Conservation (phyloP, 2,113 vertebrate species). For the Ceuthmochares aereus region DNA sequence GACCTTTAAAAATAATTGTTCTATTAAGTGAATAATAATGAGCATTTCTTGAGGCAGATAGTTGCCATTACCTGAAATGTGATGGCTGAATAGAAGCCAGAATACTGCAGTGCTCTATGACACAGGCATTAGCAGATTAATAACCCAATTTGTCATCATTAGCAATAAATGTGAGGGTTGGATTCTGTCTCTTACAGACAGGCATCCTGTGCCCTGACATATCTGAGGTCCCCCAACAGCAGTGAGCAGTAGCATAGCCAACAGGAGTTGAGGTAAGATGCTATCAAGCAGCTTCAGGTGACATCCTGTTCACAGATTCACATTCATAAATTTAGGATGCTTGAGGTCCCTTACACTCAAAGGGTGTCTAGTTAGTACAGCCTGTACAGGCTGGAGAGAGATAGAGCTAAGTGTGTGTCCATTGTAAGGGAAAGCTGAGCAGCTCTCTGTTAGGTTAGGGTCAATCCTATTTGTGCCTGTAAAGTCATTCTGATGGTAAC, state of each 20-base stretch:
- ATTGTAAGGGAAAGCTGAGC: background rate
- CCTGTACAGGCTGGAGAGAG: background rate
- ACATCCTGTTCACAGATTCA: background rate
- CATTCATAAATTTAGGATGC: background rate
- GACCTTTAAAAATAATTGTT: conserved; percentile 64
- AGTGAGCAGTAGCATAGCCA: background rate
- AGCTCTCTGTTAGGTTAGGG: background rate
- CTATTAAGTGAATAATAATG: conserved; percentile 60
- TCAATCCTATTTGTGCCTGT: background rate
- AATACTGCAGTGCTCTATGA: background rate
- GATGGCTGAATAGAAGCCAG: conserved; percentile 48
- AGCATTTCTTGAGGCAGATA: conserved; percentile 31
- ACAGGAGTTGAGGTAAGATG: background rate
- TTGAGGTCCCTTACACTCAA: background rate
- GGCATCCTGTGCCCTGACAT: background rate
- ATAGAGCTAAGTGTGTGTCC: background rate
- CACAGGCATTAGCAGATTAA: background rate
- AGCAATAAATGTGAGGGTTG: background rate
- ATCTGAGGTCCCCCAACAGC: background rate
- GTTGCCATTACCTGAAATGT: conserved; percentile 39
- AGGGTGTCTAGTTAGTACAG: background rate
- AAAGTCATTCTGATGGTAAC: background rate
- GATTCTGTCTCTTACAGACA: background rate
- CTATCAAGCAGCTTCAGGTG: background rate
- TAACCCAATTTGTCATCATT: conserved; percentile 39